phyloP scores from a whole-genome alignment of 37 sponge, comb jelly and placozoan species.

The Theonella swinhoei region DNA sequence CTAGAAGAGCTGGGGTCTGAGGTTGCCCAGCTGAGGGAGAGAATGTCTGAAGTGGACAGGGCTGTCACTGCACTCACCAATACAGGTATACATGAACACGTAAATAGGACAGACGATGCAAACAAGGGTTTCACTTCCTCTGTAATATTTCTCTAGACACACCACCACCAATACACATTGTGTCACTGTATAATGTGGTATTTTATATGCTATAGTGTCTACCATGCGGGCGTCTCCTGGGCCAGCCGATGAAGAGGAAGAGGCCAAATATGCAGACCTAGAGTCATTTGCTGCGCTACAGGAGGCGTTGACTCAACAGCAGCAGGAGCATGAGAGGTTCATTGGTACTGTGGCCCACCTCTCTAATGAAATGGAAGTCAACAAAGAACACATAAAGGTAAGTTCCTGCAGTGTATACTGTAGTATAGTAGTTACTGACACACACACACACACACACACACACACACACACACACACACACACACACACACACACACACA shows the following conservation, averaged over 20 bases:
- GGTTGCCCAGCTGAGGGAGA: constrained; percentile 80
- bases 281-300: constrained; percentile 66
- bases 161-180: no score
- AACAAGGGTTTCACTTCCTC: background rate
- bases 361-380: constrained; percentile 79
- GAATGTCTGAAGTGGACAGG: constrained; percentile 80
- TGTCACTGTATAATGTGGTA: no score
- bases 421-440: no score
- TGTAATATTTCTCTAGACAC: no score
- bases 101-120: no score
- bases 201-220: no score
- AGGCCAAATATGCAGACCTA: constrained; percentile 34
- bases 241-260: constrained; percentile 49
- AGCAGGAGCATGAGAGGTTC: constrained; percentile 87
- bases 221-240: background rate
- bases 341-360: constrained; percentile 83
- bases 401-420: background rate
- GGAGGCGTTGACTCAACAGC: constrained; percentile 57
- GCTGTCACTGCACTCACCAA: constrained; percentile 71
- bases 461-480: no score
- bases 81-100: constrained; percentile 23
- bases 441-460: no score
- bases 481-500: no score
- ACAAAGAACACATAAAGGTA: constrained; percentile 87
- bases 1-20: constrained; percentile 76